Percentiles rank a stretch among this genome's conserved stretches.
phyloP scores from a whole-genome alignment of 1,140 invertebrate species.

The Bombus ignitus region DNA sequence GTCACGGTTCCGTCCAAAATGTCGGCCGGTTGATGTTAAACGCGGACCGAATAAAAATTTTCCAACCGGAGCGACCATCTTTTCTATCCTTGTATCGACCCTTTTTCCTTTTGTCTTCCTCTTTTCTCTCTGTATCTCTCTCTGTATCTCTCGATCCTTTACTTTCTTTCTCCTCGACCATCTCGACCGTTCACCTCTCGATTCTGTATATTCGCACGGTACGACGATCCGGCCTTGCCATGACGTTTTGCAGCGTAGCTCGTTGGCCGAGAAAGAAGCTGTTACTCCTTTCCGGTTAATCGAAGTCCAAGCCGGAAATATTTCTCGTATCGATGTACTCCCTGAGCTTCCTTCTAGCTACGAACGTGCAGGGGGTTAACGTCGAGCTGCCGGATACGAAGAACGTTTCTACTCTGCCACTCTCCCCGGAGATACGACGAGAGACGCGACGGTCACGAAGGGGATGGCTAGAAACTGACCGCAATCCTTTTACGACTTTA shows the following conservation, averaged over 20 bases:
- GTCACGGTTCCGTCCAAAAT: conserved; percentile 67
- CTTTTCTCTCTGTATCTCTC: not conserved
- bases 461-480: not conserved
- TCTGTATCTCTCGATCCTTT: not conserved
- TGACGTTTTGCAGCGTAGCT: not conserved
- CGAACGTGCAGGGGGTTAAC: not conserved
- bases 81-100: conserved; percentile 38
- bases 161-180: too few relatives aligned
- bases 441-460: not conserved
- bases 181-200: too few relatives aligned
- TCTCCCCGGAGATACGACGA: not conserved
- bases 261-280: not conserved
- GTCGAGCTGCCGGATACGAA: not conserved
- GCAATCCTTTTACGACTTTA: conserved; percentile 37
- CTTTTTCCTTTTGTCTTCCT: not conserved
- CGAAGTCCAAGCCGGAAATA: not conserved
- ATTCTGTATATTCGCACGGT: too few relatives aligned
- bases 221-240: too few relatives aligned
- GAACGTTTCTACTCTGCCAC: not conserved
- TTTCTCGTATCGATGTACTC: not conserved
- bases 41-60: conserved; percentile 67
- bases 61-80: conserved; percentile 29
- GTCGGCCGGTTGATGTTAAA: conserved; percentile 66
- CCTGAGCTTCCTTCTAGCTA: too few relatives aligned
- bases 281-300: conserved; percentile 15